phyloP scores from a whole-genome alignment of 2,888 invertebrate genomes.

The Phengaris alcon region DNA sequence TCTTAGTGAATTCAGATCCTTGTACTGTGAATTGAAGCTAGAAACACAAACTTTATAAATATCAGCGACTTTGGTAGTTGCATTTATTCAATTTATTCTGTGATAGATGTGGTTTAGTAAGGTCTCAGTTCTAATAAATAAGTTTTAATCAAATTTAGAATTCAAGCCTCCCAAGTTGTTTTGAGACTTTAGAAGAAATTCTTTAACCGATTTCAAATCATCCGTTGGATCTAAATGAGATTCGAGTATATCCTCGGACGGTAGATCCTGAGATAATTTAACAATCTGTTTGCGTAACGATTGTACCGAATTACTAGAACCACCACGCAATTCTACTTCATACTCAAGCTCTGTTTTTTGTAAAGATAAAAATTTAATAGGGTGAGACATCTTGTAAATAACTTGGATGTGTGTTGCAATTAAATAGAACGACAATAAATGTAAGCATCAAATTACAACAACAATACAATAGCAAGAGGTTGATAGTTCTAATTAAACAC shows the following conservation, averaged over 20 bases:
- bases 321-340: conserved; percentile 36
- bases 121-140: background rate
- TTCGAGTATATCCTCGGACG: conserved; percentile 36
- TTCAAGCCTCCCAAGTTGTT: conserved; percentile 16
- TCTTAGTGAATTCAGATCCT: background rate
- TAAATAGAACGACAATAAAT: background rate
- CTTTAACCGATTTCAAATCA: conserved; percentile 35
- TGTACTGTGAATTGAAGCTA: background rate
- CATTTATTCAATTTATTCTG: background rate
- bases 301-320: conserved; percentile 31
- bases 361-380: conserved; percentile 34
- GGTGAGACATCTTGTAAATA: background rate
- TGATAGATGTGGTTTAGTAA: background rate
- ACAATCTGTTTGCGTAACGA: too few relatives aligned
- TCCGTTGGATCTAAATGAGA: conserved; percentile 35
- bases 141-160: background rate
- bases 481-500: too few relatives aligned
- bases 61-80: background rate
- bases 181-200: conserved; percentile 34
- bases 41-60: background rate
- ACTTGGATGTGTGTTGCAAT: background rate
- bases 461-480: too few relatives aligned
- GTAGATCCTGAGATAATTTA: too few relatives aligned
- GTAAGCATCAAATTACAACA: too few relatives aligned
- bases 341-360: conserved; percentile 36